phyloP scores from a whole-genome alignment of 2,888 invertebrate genomes.

The Agrotis ipsilon region DNA sequence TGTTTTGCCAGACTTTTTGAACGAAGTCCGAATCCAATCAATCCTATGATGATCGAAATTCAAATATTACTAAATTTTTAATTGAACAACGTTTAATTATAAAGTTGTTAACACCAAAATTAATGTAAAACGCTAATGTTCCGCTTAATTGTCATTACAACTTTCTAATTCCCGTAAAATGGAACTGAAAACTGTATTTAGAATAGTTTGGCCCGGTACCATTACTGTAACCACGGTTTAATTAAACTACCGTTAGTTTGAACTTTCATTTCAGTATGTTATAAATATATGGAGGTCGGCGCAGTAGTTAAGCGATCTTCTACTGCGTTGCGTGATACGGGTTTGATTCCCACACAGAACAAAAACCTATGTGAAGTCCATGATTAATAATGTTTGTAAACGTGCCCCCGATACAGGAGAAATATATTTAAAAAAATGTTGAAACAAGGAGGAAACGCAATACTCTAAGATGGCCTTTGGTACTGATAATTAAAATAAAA shows the following conservation, averaged over 20 bases:
- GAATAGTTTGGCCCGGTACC: slow-evolving; percentile 31
- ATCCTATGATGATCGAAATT: not conserved
- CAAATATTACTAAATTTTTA: slow-evolving; percentile 20
- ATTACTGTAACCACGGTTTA: slow-evolving; percentile 17
- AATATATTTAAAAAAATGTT: no score
- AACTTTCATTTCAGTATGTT: slow-evolving; percentile 16
- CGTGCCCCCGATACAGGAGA: no score
- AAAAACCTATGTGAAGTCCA: no score
- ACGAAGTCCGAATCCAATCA: not conserved
- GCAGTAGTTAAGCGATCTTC: no score
- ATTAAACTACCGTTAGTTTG: slow-evolving; percentile 4
- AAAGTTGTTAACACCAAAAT: slow-evolving; percentile 35
- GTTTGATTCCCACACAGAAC: no score
- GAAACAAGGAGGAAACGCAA: not conserved
- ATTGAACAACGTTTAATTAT: slow-evolving; percentile 22
- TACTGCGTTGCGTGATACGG: no score
- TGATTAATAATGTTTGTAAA: no score
- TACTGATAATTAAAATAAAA: not conserved
- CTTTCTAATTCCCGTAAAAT: slow-evolving; percentile 35
- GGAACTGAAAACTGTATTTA: slow-evolving; percentile 21
- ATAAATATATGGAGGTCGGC: no score
- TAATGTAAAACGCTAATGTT: slow-evolving; percentile 36
- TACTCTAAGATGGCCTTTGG: not conserved
- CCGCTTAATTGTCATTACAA: slow-evolving; percentile 26
- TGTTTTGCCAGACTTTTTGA: slow-evolving; percentile 2